phyloP scores from a whole-genome alignment of 2,888 invertebrate species.

The Phorcus lineatus region DNA sequence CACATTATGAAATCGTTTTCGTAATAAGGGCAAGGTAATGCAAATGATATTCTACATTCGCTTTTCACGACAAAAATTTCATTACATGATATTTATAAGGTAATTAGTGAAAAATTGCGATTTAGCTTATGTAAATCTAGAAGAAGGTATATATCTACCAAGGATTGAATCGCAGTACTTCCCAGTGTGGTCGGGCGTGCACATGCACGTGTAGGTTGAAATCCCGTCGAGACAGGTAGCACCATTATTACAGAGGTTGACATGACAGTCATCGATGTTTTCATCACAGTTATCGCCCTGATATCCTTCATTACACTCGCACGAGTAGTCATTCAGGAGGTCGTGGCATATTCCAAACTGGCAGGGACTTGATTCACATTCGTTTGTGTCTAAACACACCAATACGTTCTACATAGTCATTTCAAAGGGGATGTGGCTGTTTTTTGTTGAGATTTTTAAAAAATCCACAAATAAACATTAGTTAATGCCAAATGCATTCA shows the following conservation, averaged over 20 bases:
- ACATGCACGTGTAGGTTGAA: constrained; percentile 30
- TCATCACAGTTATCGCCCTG: constrained; percentile 31
- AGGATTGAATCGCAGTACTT: constrained; percentile 30
- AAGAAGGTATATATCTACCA: not conserved
- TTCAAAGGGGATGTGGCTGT: too few species aligned
- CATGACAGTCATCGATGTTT: constrained; percentile 37
- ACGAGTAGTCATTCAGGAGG: not conserved
- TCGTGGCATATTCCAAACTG: constrained; percentile 27
- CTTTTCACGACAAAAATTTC: too few species aligned
- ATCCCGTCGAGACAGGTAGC: constrained; percentile 33
- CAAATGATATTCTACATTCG: too few species aligned
- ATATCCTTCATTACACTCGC: constrained; percentile 28
- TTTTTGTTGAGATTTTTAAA: too few species aligned
- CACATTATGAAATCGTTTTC: too few species aligned
- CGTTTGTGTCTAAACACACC: not conserved
- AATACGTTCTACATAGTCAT: too few species aligned
- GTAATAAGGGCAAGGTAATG: too few species aligned
- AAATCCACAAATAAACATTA: too few species aligned
- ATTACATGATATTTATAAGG: too few species aligned
- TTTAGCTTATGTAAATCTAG: too few species aligned
- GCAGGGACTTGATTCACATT: constrained; percentile 28
- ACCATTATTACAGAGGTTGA: constrained; percentile 30
- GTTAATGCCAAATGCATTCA: too few species aligned
- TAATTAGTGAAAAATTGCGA: too few species aligned
- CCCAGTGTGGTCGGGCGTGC: constrained; percentile 25